Evolutionary conservation across 2,888 invertebrate species (phyloP).

Genomic region (Xylota segnis): DNA sequence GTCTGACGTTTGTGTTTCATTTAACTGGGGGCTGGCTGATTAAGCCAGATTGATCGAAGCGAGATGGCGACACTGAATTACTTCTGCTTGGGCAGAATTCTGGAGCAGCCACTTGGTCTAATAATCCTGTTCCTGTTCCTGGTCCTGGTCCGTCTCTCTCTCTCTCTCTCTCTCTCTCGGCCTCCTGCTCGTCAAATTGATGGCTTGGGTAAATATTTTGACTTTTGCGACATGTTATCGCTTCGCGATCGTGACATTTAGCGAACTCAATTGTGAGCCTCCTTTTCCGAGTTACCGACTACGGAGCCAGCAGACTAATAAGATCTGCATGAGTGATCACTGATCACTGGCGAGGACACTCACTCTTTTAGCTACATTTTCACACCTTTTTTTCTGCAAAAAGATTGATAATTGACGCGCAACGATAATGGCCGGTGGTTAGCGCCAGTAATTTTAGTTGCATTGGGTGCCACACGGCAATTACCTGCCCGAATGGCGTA

Average conservation of each 20-base stretch:
- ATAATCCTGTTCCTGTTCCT: conserved; percentile 49
- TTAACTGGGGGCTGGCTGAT: conserved; percentile 33
- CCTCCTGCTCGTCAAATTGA: conserved; percentile 43
- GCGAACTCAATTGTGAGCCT: conserved; percentile 50
- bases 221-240: conserved; percentile 73
- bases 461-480: conserved; percentile 55
- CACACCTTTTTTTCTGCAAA: conserved; percentile 66
- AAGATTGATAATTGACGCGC: conserved; percentile 57
- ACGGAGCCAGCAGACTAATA: conserved; percentile 29
- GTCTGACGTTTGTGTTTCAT: conserved; percentile 67
- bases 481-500: conserved; percentile 33
- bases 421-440: conserved; percentile 63
- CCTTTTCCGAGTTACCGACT: too few relatives aligned
- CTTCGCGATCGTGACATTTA: conserved; percentile 69
- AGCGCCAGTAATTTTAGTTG: conserved; percentile 65
- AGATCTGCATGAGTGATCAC: conserved; percentile 67
- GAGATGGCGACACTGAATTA: conserved; percentile 52
- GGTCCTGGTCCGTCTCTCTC: too few relatives aligned
- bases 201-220: conserved; percentile 75
- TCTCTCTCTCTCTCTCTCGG: too few relatives aligned
- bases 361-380: conserved; percentile 64
- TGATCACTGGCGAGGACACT: conserved; percentile 69
- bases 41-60: conserved; percentile 60
- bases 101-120: conserved; percentile 61
- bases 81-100: conserved; percentile 69